Conservation (phyloP, 2,113 vertebrate species). For the Myiozetetes cayanensis region DNA sequence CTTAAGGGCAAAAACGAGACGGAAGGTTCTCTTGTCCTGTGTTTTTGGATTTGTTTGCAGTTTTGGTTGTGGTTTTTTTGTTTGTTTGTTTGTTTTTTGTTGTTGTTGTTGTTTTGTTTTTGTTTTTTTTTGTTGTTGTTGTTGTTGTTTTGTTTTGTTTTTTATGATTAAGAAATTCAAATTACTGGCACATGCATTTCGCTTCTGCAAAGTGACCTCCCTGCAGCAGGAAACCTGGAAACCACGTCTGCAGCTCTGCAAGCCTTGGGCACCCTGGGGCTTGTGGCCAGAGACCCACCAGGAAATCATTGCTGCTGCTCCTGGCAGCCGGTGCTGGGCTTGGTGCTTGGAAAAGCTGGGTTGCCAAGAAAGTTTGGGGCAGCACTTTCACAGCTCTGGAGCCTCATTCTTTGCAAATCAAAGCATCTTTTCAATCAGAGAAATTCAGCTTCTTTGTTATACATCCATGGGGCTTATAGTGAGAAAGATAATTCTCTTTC, state of each 20-base stretch:
- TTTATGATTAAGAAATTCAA: background rate
- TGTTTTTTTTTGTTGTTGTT: no score
- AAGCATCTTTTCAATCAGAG: background rate
- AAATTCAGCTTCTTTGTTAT: background rate
- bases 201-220: background rate
- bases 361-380: background rate
- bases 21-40: background rate
- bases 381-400: background rate
- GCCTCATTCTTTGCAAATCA: background rate
- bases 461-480: background rate
- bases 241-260: background rate
- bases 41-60: background rate
- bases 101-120: no score
- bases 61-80: background rate
- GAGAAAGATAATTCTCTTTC: background rate
- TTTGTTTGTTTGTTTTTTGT: background rate
- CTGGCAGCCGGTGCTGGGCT: background rate
- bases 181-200: background rate
- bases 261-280: background rate
- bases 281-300: rapidly evolving
- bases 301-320: background rate
- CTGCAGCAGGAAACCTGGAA: background rate
- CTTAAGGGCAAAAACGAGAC: rapidly evolving
- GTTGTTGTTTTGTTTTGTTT: no score
- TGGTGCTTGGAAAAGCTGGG: background rate